A percentile compares a stretch with the other conserved stretches of the same genome.
phyloP scores from a whole-genome alignment of 2,113 vertebrate species.

The Gorsachius goisagi region DNA sequence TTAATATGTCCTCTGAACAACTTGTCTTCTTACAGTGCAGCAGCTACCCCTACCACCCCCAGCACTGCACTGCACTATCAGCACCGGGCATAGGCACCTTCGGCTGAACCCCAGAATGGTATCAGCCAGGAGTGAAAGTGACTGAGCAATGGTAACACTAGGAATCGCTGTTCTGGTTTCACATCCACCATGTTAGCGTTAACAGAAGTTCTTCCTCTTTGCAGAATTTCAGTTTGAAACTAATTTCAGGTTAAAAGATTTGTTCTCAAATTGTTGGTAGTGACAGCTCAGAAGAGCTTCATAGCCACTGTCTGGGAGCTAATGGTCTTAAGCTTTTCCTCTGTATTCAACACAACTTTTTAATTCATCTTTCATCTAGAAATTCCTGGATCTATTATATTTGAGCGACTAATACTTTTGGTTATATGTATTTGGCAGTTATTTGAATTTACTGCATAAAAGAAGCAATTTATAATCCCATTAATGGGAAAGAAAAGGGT shows the following conservation, averaged over 20 bases:
- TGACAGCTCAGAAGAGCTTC: not conserved
- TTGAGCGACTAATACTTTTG: not conserved
- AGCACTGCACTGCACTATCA: not conserved
- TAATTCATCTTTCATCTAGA: not conserved
- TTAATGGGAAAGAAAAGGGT: not conserved
- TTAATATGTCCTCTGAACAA: not conserved
- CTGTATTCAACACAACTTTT: not conserved
- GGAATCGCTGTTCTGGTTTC: not conserved
- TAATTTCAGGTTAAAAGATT: slow-evolving; percentile 1
- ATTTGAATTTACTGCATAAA: not conserved
- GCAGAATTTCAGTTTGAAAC: not conserved
- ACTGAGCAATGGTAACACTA: not conserved
- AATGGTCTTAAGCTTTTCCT: not conserved
- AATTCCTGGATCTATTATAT: not conserved
- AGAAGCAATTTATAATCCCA: not conserved
- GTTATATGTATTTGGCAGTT: not conserved
- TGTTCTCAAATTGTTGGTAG: not conserved
- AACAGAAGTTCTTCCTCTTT: not conserved
- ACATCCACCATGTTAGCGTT: not conserved
- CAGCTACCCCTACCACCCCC: slow-evolving; percentile 7
- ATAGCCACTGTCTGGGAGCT: not conserved
- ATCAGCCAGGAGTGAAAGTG: not conserved
- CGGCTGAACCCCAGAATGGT: not conserved
- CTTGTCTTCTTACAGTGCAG: not conserved
- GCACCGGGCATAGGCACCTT: not conserved